Evolutionary conservation across 2,797 vertebrate species (phyloP).

Genomic region (Scarus forsteni): DNA sequence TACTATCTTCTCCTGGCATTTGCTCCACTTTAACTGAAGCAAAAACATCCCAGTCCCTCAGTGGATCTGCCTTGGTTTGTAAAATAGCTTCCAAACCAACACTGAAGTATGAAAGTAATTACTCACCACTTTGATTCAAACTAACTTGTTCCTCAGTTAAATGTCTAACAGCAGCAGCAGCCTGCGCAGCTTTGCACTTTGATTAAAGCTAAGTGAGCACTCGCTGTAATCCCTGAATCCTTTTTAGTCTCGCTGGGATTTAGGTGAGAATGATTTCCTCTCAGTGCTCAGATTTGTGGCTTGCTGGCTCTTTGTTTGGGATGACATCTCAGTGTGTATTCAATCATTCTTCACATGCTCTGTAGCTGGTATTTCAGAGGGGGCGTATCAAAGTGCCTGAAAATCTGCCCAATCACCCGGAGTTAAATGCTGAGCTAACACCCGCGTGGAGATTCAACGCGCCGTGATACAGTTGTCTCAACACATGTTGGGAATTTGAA

Average conservation of each 20-base stretch:
- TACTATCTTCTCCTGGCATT: too few relatives aligned
- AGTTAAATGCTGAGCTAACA: slow-evolving; percentile 32
- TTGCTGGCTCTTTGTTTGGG: slow-evolving; percentile 55
- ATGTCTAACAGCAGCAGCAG: slow-evolving; percentile 56
- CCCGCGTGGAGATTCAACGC: neutral
- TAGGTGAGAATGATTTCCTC: slow-evolving; percentile 76
- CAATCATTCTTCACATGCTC: slow-evolving; percentile 38
- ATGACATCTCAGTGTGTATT: slow-evolving; percentile 66
- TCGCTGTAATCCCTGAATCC: slow-evolving; percentile 75
- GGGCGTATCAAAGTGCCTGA: slow-evolving; percentile 20
- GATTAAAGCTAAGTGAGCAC: slow-evolving; percentile 78
- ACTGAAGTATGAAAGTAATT: slow-evolving; percentile 40
- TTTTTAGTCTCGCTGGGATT: slow-evolving; percentile 75
- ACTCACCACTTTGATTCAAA: slow-evolving; percentile 36
- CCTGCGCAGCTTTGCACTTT: slow-evolving; percentile 68
- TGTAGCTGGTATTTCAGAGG: slow-evolving; percentile 20
- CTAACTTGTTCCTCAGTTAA: slow-evolving; percentile 35
- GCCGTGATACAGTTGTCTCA: slow-evolving; percentile 9
- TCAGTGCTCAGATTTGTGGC: slow-evolving; percentile 55
- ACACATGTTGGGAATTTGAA: neutral
- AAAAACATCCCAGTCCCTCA: too few relatives aligned
- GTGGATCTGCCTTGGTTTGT: too few relatives aligned
- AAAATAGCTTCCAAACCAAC: neutral
- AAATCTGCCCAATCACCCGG: slow-evolving; percentile 31
- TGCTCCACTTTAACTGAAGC: too few relatives aligned